These are phyloP conservation scores for Spinus olivaceus DNA, from an alignment of 2,797 vertebrate species.

Conservation along the genomic window DNA sequence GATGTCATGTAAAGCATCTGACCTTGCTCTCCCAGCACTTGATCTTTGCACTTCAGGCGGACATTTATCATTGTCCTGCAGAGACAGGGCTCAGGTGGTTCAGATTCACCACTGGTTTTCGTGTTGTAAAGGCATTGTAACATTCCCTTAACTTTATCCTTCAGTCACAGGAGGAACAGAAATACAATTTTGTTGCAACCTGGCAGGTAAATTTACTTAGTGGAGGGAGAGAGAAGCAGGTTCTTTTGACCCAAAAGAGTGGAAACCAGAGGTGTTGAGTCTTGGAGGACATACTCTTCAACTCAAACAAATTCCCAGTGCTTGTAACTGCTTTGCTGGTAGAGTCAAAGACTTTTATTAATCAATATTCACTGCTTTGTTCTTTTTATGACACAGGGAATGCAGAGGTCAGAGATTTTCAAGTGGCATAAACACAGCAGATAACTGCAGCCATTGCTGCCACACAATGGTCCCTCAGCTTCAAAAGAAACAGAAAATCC, in stretches of 20 bases:
- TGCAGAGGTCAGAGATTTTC: constrained; percentile 65
- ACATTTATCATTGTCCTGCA: constrained; percentile 72
- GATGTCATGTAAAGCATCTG: constrained; percentile 76
- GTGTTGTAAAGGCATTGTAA: constrained; percentile 15
- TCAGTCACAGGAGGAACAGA: neutral
- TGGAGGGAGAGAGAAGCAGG: neutral
- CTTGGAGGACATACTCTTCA: neutral
- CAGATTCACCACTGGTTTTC: constrained; percentile 28
- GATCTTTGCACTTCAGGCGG: constrained; percentile 73
- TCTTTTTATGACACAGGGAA: constrained; percentile 58
- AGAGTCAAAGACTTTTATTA: constrained; percentile 21
- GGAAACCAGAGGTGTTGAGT: neutral
- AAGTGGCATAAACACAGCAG: constrained; percentile 28
- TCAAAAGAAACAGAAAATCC: constrained; percentile 7
- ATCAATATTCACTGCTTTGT: constrained; percentile 38
- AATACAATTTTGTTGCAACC: neutral
- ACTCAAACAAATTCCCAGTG: neutral
- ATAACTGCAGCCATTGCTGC: constrained; percentile 10
- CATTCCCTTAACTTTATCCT: neutral
- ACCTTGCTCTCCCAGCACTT: constrained; percentile 73
- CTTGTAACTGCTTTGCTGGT: constrained; percentile 7
- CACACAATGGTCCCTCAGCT: constrained; percentile 29
- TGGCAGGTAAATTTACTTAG: constrained; percentile 14
- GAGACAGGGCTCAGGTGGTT: constrained; percentile 73
- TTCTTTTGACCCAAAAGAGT: neutral